A percentile compares a stretch with the other conserved stretches of the same genome.
These are phyloP conservation scores for Aphelenchoides besseyi DNA, from an alignment of 1,140 invertebrate genomes.

Conservation along the genomic window DNA sequence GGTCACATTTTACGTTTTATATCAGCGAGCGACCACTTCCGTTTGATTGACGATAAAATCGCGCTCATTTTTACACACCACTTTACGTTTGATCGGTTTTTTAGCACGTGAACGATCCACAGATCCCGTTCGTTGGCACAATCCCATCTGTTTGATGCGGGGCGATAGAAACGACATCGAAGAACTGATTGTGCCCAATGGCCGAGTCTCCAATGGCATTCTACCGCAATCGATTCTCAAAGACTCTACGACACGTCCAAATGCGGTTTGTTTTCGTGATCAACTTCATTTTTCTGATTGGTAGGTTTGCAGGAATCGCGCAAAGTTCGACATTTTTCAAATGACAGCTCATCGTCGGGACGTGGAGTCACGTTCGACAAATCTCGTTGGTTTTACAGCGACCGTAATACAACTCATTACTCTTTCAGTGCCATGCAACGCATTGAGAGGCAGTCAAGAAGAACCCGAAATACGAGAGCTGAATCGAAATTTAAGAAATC, in stretches of 20 bases:
- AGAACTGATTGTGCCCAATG: background rate
- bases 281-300: background rate
- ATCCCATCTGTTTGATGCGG: too few relatives aligned
- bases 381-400: conserved; percentile 7
- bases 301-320: background rate
- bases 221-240: conserved; percentile 13
- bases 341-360: background rate
- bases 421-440: conserved; percentile 20
- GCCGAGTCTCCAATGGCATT: background rate
- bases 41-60: too few relatives aligned
- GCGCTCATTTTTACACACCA: too few relatives aligned
- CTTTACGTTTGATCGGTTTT: too few relatives aligned
- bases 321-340: conserved; percentile 12
- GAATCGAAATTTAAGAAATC: conserved; percentile 8
- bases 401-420: too few relatives aligned
- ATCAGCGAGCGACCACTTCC: too few relatives aligned
- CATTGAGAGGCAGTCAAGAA: conserved; percentile 4
- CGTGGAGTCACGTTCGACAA: conserved; percentile 8
- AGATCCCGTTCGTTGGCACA: too few relatives aligned
- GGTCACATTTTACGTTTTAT: too few relatives aligned
- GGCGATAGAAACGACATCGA: too few relatives aligned
- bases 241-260: background rate
- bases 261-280: background rate
- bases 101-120: too few relatives aligned
- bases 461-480: conserved; percentile 12